These are phyloP conservation scores for Amblyopsis hoosieri DNA, from an alignment of 2,797 vertebrate genomes.

Conservation along the genomic window DNA sequence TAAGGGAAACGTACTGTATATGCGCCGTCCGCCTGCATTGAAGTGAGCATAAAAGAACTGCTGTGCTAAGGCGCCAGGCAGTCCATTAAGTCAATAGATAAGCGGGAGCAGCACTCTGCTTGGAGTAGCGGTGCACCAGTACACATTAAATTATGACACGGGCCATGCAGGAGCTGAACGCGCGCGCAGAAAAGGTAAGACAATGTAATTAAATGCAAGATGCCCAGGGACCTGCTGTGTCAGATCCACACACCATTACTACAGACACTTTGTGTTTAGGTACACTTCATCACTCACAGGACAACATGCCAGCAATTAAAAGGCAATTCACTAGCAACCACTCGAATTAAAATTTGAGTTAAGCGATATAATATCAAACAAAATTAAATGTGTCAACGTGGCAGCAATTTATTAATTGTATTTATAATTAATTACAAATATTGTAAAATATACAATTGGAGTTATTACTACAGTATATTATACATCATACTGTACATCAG, in stretches of 20 bases:
- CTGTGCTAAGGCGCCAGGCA: conserved; percentile 14
- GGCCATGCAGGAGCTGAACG: conserved; percentile 38
- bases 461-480: no score
- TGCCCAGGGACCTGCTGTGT: conserved; percentile 74
- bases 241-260: conserved; percentile 61
- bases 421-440: neutral
- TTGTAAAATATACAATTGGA: no score
- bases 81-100: conserved; percentile 41
- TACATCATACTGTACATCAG: no score
- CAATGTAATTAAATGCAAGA: conserved; percentile 80
- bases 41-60: conserved; percentile 34
- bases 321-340: conserved; percentile 49
- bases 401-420: conserved; percentile 1
- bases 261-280: conserved; percentile 60
- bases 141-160: conserved; percentile 55
- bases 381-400: neutral
- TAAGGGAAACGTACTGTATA: conserved; percentile 25
- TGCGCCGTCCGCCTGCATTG: conserved; percentile 43
- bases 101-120: conserved; percentile 35
- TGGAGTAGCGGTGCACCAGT: conserved; percentile 31
- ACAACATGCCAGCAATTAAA: conserved; percentile 63
- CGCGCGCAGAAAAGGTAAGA: conserved; percentile 57
- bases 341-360: conserved; percentile 5
- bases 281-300: conserved; percentile 62
- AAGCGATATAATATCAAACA: neutral